Percentiles rank a stretch among this genome's conserved stretches.
phyloP scores from a whole-genome alignment of 2,113 vertebrate genomes.

The Xenopus borealis region DNA sequence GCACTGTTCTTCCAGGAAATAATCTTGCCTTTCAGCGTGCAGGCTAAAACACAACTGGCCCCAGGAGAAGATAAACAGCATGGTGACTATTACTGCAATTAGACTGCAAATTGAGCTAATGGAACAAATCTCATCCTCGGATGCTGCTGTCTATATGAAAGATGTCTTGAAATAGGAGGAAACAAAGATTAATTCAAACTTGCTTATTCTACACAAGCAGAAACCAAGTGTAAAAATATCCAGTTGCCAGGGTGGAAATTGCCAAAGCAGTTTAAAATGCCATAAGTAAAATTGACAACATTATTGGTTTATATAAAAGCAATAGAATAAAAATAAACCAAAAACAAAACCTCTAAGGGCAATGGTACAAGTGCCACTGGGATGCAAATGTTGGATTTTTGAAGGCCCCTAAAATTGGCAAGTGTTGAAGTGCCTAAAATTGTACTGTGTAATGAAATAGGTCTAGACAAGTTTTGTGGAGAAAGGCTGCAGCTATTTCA shows the following conservation, averaged over 20 bases:
- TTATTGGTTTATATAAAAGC: slow-evolving; percentile 20
- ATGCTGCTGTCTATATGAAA: slow-evolving; percentile 41
- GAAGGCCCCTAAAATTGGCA: no score
- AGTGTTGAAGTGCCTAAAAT: no score
- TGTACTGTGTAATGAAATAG: no score
- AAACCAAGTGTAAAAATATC: no score
- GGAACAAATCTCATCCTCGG: slow-evolving; percentile 32
- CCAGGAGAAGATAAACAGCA: slow-evolving; percentile 49
- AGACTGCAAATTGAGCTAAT: slow-evolving; percentile 52
- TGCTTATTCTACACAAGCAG: no score
- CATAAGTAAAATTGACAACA: slow-evolving; percentile 19
- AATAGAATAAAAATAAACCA: no score
- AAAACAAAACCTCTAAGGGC: slow-evolving; percentile 1
- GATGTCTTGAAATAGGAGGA: slow-evolving; percentile 42
- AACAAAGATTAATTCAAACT: slow-evolving; percentile 23
- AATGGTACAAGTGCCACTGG: not conserved
- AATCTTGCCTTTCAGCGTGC: slow-evolving; percentile 49
- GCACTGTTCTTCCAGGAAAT: slow-evolving; percentile 42
- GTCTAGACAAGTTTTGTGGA: no score
- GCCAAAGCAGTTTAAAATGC: slow-evolving; percentile 42
- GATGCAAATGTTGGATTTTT: no score
- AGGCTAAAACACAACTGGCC: slow-evolving; percentile 49
- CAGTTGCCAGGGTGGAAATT: no score
- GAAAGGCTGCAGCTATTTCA: no score
- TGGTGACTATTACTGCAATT: slow-evolving; percentile 52